These are phyloP conservation scores for Eurypyga helias DNA, from an alignment of 2,113 vertebrate species.

Conservation along the genomic window DNA sequence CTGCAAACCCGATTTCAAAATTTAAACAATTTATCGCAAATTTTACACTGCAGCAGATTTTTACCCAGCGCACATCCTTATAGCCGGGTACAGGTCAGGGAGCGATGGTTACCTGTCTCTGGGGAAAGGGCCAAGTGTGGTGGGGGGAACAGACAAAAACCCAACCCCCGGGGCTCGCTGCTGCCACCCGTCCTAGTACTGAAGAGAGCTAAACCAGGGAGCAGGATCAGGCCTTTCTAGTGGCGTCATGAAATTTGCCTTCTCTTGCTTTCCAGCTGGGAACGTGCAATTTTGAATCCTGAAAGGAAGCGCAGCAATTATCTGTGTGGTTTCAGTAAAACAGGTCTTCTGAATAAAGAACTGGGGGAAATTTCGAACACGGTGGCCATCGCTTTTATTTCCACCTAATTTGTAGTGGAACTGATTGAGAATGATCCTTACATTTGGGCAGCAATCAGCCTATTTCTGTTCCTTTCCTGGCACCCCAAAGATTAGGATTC, in stretches of 20 bases:
- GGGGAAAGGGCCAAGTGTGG: background rate
- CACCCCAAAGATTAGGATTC: slow-evolving; percentile 27
- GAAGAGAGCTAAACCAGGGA: background rate
- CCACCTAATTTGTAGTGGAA: slow-evolving; percentile 42
- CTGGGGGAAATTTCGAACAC: background rate
- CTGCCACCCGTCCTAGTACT: background rate
- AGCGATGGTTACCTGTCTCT: background rate
- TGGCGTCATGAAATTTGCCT: background rate
- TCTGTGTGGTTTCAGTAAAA: slow-evolving; percentile 9
- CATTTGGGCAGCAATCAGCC: slow-evolving; percentile 8
- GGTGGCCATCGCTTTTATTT: slow-evolving; percentile 9
- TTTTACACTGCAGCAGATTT: background rate
- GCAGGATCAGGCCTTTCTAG: background rate
- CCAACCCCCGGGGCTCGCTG: background rate
- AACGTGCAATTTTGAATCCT: slow-evolving; percentile 41
- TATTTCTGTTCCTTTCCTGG: slow-evolving; percentile 20
- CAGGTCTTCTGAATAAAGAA: slow-evolving; percentile 14
- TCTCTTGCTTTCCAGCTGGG: slow-evolving; percentile 44
- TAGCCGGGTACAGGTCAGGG: background rate
- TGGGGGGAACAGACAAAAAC: background rate
- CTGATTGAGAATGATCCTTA: slow-evolving; percentile 50
- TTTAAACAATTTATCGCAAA: background rate
- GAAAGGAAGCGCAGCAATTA: slow-evolving; percentile 42
- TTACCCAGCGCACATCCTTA: background rate
- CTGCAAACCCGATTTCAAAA: background rate